Percentiles rank a stretch among this genome's conserved stretches.
Conservation (phyloP, 1,140 invertebrate genomes). For the Pogonomyrmex californicus region DNA sequence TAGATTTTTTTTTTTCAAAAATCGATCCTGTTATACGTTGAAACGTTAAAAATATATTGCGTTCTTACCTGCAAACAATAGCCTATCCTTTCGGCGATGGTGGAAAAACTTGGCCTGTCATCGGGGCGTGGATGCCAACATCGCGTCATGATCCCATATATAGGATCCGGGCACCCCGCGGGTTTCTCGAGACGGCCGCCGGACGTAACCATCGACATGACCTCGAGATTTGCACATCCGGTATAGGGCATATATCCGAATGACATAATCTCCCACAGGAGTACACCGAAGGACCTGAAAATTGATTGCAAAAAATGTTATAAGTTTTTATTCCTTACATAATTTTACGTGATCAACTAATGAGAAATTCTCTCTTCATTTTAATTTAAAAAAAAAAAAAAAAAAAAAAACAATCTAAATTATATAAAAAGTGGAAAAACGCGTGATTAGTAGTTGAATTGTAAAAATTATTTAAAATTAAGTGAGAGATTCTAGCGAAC, state of each 20-base stretch:
- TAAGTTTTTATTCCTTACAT: neutral
- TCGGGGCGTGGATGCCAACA: slow-evolving; percentile 97
- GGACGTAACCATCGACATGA: slow-evolving; percentile 97
- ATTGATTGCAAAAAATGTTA: slow-evolving; percentile 15
- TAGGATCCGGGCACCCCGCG: slow-evolving; percentile 92
- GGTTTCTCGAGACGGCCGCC: slow-evolving; percentile 96
- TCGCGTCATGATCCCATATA: slow-evolving; percentile 97
- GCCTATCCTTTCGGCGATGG: slow-evolving; percentile 94
- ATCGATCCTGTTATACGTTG: no score
- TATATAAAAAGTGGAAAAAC: neutral
- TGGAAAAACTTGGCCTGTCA: slow-evolving; percentile 94
- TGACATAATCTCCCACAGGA: slow-evolving; percentile 98
- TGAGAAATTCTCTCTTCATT: neutral
- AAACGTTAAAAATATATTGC: neutral
- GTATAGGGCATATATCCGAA: slow-evolving; percentile 99
- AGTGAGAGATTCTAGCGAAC: slow-evolving; percentile 32
- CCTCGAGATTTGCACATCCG: slow-evolving; percentile 97
- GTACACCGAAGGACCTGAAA: slow-evolving; percentile 96
- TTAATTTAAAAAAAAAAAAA: neutral
- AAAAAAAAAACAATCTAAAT: neutral
- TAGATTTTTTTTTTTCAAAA: no score
- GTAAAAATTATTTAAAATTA: neutral
- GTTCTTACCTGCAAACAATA: slow-evolving; percentile 92
- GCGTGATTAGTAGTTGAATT: neutral
- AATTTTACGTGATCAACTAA: neutral